Percentiles rank a stretch among this genome's conserved stretches.
Evolutionary conservation across 1,140 invertebrate species (phyloP).

Genomic region (Tribolium madens): DNA sequence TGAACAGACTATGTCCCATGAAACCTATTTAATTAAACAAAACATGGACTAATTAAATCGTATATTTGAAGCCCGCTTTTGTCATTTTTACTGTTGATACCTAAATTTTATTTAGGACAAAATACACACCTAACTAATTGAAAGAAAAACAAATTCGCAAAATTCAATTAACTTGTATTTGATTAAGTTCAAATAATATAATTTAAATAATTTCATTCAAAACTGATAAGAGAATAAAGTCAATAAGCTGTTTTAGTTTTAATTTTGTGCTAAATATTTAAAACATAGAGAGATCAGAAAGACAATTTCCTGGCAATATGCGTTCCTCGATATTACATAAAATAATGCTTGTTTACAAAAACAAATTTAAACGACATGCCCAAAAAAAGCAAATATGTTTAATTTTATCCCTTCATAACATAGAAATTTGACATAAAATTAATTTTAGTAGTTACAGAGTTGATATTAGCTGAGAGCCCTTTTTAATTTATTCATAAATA

Average conservation of each 20-base stretch:
- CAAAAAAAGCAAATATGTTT: background rate
- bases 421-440: background rate
- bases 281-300: too few species aligned
- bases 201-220: too few species aligned
- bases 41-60: conserved; percentile 38
- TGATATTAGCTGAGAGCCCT: background rate
- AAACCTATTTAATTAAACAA: conserved; percentile 35
- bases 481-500: background rate
- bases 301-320: too few species aligned
- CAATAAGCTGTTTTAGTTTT: too few species aligned
- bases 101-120: background rate
- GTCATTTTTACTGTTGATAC: conserved; percentile 5
- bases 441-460: background rate
- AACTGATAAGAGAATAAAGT: too few species aligned
- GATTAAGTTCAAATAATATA: too few species aligned
- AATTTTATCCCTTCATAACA: background rate
- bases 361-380: background rate
- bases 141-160: background rate
- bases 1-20: conserved; percentile 8
- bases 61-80: conserved; percentile 1
- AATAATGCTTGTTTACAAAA: too few species aligned
- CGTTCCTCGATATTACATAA: too few species aligned
- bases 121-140: background rate
- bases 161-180: too few species aligned
- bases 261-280: too few species aligned